A percentile compares a stretch with the other conserved stretches of the same genome.
These are phyloP conservation scores for Cheiracanthium punctorium DNA, from an alignment of 2,888 invertebrate species.

Conservation along the genomic window DNA sequence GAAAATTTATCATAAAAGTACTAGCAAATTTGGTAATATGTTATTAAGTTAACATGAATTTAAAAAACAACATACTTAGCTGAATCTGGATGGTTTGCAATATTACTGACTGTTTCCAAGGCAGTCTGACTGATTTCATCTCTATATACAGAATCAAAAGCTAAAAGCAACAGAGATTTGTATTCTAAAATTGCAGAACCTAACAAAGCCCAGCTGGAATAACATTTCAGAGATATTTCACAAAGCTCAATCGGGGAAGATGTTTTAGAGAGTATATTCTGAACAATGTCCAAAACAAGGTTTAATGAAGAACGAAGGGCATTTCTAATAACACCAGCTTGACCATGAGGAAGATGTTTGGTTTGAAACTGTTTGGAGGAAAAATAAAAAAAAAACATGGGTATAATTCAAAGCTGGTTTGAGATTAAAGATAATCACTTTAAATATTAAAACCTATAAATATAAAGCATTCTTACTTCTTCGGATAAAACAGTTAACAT, in stretches of 20 bases:
- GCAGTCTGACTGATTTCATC: slow-evolving; percentile 79
- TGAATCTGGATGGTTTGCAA: slow-evolving; percentile 81
- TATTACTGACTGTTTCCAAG: slow-evolving; percentile 80
- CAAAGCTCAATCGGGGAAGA: slow-evolving; percentile 66
- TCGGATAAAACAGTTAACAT: slow-evolving; percentile 90
- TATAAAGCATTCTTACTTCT: slow-evolving; percentile 81
- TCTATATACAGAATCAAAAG: slow-evolving; percentile 75
- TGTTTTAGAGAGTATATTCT: slow-evolving; percentile 71
- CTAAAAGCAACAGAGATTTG: slow-evolving; percentile 74
- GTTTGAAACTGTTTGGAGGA: slow-evolving; percentile 71
- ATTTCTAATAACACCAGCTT: slow-evolving; percentile 66
- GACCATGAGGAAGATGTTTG: slow-evolving; percentile 59
- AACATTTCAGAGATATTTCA: slow-evolving; percentile 75
- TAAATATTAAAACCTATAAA: not conserved
- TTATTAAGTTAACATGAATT: too few relatives aligned
- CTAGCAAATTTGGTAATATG: too few relatives aligned
- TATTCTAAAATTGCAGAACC: slow-evolving; percentile 74
- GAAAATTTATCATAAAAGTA: too few relatives aligned
- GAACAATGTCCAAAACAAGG: slow-evolving; percentile 75
- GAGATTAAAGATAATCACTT: too few relatives aligned
- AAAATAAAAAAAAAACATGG: too few relatives aligned
- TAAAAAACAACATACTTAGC: slow-evolving; percentile 76
- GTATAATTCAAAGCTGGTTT: too few relatives aligned
- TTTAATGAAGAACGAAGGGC: slow-evolving; percentile 70
- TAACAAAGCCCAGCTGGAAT: slow-evolving; percentile 80